These are phyloP conservation scores for Conger conger DNA, from an alignment of 2,113 vertebrate species.

Conservation along the genomic window DNA sequence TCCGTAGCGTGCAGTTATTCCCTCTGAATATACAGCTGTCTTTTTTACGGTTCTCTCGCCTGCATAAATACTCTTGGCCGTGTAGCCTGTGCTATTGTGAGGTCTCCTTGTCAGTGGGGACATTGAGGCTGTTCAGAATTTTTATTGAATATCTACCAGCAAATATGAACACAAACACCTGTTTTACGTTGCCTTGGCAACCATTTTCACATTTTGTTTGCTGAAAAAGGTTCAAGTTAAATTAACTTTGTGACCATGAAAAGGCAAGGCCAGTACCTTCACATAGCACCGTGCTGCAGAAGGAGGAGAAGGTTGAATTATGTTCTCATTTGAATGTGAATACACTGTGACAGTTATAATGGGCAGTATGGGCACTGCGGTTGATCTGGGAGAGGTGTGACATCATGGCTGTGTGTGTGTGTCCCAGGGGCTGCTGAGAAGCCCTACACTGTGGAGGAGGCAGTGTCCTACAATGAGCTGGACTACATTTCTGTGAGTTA, in stretches of 20 bases:
- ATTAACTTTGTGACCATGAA: neutral
- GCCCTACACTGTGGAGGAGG: slow-evolving; percentile 93
- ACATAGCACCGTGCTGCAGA: neutral
- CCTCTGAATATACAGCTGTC: neutral
- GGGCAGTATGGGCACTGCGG: too few species aligned
- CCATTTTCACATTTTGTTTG: neutral
- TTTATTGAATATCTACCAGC: neutral
- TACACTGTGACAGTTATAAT: neutral
- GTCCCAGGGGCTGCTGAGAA: slow-evolving; percentile 90
- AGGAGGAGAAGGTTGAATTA: neutral
- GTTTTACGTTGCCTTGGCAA: neutral
- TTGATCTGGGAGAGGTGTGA: neutral
- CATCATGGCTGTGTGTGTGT: neutral
- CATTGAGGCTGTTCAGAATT: neutral
- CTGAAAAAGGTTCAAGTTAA: neutral
- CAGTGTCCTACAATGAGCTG: slow-evolving; percentile 90
- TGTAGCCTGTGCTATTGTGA: too few species aligned
- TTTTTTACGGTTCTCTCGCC: neutral
- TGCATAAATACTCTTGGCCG: too few species aligned
- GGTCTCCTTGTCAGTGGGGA: neutral
- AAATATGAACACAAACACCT: neutral
- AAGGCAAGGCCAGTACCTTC: neutral
- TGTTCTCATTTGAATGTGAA: neutral
- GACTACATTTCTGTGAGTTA: slow-evolving; percentile 91
- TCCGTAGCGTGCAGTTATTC: neutral